These are phyloP conservation scores for Oconnorella tubifera DNA, from an alignment of 2,888 invertebrate species.

Conservation along the genomic window DNA sequence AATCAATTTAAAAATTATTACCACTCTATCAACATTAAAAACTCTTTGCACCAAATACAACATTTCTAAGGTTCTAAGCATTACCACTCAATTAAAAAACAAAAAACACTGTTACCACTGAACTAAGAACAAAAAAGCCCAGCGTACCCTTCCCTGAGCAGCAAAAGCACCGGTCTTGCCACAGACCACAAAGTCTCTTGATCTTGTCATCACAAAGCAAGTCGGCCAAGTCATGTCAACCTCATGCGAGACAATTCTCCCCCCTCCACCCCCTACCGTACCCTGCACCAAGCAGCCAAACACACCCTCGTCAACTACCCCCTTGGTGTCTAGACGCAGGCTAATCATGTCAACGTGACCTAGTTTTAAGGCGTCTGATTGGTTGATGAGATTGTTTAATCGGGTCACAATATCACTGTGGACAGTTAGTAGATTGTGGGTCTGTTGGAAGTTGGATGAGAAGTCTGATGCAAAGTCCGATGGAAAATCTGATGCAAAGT, in stretches of 20 bases:
- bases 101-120: no score
- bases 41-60: no score
- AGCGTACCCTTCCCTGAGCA: neutral
- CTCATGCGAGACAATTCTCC: neutral
- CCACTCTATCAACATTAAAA: no score
- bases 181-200: conserved; percentile 1
- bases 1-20: no score
- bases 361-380: neutral
- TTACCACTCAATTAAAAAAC: no score
- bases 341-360: neutral
- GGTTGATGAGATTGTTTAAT: neutral
- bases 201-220: neutral
- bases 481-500: no score
- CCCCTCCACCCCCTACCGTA: neutral
- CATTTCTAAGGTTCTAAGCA: no score
- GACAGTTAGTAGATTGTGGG: neutral
- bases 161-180: conserved; percentile 3
- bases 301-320: neutral
- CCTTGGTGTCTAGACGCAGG: neutral
- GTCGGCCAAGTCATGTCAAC: conserved; percentile 3
- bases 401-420: neutral
- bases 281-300: neutral
- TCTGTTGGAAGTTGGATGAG: no score
- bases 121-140: no score
- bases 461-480: no score